Evolutionary conservation across 2,888 invertebrate genomes (phyloP).

Genomic region (Flexamia atlantica): DNA sequence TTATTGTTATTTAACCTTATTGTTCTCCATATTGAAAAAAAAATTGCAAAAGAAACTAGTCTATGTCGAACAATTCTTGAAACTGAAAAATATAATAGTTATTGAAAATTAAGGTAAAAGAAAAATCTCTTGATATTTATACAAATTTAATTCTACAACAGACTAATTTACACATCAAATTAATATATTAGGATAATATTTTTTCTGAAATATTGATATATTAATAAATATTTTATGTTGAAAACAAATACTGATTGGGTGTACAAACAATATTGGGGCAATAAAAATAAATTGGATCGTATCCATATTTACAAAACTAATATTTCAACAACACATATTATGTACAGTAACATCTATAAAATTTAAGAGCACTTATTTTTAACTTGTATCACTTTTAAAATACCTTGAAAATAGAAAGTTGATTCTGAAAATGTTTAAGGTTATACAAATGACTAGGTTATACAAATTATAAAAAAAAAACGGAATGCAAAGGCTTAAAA

Average conservation of each 20-base stretch:
- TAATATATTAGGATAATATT: slow-evolving; percentile 13
- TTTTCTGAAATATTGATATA: slow-evolving; percentile 7
- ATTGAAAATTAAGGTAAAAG: slow-evolving; percentile 4
- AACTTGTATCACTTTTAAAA: not conserved
- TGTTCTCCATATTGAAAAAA: too few species aligned
- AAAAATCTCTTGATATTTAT: slow-evolving; percentile 11
- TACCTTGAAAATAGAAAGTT: too few species aligned
- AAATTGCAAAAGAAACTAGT: too few species aligned
- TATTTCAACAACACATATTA: slow-evolving; percentile 2
- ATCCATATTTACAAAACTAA: not conserved
- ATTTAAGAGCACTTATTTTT: slow-evolving; percentile 38
- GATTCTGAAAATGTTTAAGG: too few species aligned
- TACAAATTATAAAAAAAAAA: too few species aligned
- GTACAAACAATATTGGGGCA: not conserved
- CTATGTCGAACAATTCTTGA: too few species aligned
- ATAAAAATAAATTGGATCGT: not conserved
- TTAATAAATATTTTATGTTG: slow-evolving; percentile 35
- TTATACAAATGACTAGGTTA: too few species aligned
- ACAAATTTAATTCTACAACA: slow-evolving; percentile 17
- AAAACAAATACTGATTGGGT: slow-evolving; percentile 33
- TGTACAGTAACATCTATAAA: slow-evolving; percentile 14
- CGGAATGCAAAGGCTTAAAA: too few species aligned
- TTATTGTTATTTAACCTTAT: too few species aligned
- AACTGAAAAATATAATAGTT: too few species aligned
- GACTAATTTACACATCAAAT: slow-evolving; percentile 33